Evolutionary conservation across 2,113 vertebrate genomes (phyloP), one percentile per base, ranked within the genome.

Genomic region (Periophthalmodon schlosseri): DNA sequence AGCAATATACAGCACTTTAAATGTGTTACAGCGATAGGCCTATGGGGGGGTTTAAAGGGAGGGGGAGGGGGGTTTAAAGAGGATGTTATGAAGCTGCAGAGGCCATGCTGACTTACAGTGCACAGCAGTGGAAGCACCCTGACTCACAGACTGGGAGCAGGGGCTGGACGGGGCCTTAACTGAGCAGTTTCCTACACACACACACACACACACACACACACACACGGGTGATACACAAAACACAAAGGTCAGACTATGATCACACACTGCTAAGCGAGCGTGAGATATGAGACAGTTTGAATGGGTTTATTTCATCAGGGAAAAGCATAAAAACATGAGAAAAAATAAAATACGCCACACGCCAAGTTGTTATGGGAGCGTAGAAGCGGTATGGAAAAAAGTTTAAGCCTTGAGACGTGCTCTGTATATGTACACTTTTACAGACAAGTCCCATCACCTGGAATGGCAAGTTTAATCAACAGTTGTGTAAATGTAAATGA

Each of bases 101-200:
- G 75, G 74, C 74, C 73, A 82, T 79, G 82, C 82, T 76, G 69
- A 93, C 92, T 94, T 92, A 94, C 93, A 92, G 86, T 82, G 83
- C 67, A 81, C 88, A 70, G 92, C 81, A 33, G 93, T 80, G 78
- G 88, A 77, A 71, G 91, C 80, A 83, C 83, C 82, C 81, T 86
- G 91, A 73, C 83, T 84, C 73, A 92, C 93, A 23, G 88, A 75
- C 75, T 90, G 92, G 79, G 83, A 91, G 81, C 87, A 88, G 23
- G 77, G 82, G 84, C 90, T 93, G 90, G 92, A 92, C 79, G 92
- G 91, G 56, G 81, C 80, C 89, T 90, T 90, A 85, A 92, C 84
- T 57, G 82, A 85, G 80, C 88, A 89, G 89, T 70, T 88, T 68
- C 89, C 93, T 94, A 86, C 8, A 56, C 80, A 80, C 16, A 50